phyloP scores from a whole-genome alignment of 2,113 vertebrate genomes.

The Phaetusa simplex region DNA sequence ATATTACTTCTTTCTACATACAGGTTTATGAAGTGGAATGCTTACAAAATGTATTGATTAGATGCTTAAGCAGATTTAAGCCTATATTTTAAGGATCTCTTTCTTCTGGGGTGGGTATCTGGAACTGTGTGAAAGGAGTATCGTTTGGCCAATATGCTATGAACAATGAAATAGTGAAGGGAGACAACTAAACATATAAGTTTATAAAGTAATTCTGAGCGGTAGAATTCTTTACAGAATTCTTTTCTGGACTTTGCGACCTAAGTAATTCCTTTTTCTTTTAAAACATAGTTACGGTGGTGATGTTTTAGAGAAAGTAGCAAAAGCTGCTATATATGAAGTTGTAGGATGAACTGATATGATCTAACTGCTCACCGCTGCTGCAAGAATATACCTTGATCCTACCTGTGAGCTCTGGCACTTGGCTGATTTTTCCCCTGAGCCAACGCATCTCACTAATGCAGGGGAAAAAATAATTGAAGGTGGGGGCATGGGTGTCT shows the following conservation, averaged over 20 bases:
- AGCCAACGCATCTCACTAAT: neutral
- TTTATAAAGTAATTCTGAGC: neutral
- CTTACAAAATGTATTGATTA: neutral
- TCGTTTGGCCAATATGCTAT: neutral
- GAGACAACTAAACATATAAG: neutral
- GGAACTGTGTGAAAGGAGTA: neutral
- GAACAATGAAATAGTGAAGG: neutral
- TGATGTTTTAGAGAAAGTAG: neutral
- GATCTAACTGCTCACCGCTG: neutral
- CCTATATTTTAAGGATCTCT: neutral
- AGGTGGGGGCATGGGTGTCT: neutral
- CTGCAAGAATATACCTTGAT: neutral
- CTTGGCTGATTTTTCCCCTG: neutral
- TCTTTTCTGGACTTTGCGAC: neutral
- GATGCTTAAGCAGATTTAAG: neutral
- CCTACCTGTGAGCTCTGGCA: neutral
- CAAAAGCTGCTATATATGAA: neutral
- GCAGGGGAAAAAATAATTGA: neutral
- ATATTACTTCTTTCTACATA: neutral
- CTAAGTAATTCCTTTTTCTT: neutral
- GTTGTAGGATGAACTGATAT: neutral
- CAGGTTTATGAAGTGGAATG: neutral
- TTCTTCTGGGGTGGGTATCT: neutral
- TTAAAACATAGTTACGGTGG: neutral
- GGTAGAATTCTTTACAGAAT: neutral